Conservation (phyloP, 2,113 vertebrate species). For the Crotophaga sulcirostris region DNA sequence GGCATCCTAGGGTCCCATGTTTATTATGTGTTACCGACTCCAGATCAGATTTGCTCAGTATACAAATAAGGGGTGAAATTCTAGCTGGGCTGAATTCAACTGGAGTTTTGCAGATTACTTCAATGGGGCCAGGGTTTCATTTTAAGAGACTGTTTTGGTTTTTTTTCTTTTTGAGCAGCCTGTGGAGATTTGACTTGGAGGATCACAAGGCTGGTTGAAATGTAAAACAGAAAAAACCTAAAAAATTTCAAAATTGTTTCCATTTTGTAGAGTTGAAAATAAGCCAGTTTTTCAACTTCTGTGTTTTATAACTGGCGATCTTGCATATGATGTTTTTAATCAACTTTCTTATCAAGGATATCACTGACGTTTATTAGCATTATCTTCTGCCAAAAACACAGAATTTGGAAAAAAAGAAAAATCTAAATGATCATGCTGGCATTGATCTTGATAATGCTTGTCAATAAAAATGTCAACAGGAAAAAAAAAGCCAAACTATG, state of each 20-base stretch:
- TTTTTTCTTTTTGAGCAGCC: background rate
- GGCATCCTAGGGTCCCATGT: conserved; percentile 59
- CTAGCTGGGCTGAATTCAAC: conserved; percentile 37
- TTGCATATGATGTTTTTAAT: background rate
- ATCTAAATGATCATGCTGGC: background rate
- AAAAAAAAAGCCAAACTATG: background rate
- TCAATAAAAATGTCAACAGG: background rate
- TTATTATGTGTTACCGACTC: conserved; percentile 67
- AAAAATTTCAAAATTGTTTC: conserved; percentile 27
- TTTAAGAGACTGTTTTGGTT: background rate
- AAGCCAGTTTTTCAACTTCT: background rate
- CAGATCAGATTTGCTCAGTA: conserved; percentile 60
- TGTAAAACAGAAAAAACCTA: conserved; percentile 21
- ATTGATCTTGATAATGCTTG: background rate
- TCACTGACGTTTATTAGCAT: background rate
- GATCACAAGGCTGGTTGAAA: conserved; percentile 35
- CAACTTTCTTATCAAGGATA: conserved; percentile 25
- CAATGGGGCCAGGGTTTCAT: conserved; percentile 31
- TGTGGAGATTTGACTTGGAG: conserved; percentile 12
- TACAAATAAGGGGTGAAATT: conserved; percentile 68
- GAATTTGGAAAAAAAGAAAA: background rate
- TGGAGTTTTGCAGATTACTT: conserved; percentile 46
- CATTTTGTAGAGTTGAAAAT: conserved; percentile 23
- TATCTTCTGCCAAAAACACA: background rate
- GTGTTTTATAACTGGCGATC: background rate